Conservation (phyloP, 2,113 vertebrate species). For the Macrotis lagotis region DNA sequence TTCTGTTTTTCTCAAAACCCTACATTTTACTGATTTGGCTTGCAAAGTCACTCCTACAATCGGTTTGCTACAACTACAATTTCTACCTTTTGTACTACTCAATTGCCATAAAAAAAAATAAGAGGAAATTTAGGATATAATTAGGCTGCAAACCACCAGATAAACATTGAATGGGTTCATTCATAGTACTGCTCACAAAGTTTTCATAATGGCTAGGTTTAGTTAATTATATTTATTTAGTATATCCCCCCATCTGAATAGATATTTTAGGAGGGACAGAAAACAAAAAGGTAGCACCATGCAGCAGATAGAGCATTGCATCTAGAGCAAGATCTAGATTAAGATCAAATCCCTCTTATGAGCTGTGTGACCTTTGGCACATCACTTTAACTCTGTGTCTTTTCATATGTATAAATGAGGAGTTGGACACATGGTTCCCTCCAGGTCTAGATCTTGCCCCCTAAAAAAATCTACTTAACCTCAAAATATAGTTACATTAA, state of each 20-base stretch:
- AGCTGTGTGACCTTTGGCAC: background rate
- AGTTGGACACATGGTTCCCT: background rate
- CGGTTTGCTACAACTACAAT: background rate
- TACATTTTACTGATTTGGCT: background rate
- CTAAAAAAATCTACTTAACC: background rate
- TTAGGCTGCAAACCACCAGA: background rate
- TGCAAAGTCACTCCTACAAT: background rate
- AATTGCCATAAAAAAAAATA: background rate
- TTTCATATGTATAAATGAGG: background rate
- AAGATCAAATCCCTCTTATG: background rate
- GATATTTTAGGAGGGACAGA: background rate
- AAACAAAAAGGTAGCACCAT: background rate
- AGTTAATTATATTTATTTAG: background rate
- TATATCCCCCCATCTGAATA: background rate
- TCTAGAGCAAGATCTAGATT: background rate
- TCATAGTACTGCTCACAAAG: background rate
- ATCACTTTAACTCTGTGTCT: background rate
- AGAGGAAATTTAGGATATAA: background rate
- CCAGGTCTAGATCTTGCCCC: background rate
- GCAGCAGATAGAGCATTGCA: background rate
- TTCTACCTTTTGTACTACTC: background rate
- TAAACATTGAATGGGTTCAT: background rate
- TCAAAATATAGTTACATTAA: background rate
- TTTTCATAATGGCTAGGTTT: background rate
- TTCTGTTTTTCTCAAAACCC: background rate